Evolutionary conservation across 1,140 invertebrate genomes (phyloP).

Genomic region (Drosophila truncata): DNA sequence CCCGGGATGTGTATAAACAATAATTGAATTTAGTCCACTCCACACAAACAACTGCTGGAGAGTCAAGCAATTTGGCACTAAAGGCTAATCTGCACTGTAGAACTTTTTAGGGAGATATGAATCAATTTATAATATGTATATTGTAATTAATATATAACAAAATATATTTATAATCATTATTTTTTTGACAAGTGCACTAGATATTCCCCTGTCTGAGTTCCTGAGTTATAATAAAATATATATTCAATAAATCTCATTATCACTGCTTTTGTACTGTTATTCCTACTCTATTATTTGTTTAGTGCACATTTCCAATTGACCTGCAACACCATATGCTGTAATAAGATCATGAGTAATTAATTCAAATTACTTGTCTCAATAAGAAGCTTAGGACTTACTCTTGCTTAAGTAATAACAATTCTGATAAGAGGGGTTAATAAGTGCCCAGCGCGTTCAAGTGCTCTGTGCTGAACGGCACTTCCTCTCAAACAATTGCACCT

Average conservation of each 20-base stretch:
- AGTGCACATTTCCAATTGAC: background rate
- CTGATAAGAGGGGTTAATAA: slow-evolving; percentile 22
- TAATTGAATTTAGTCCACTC: slow-evolving; percentile 37
- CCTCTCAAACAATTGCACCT: slow-evolving; percentile 58
- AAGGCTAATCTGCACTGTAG: background rate
- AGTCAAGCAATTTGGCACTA: background rate
- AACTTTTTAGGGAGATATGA: background rate
- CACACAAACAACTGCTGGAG: slow-evolving; percentile 1
- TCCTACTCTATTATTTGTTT: background rate
- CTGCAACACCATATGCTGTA: slow-evolving; percentile 2
- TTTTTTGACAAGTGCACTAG: too few species aligned
- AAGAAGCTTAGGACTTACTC: slow-evolving; percentile 6
- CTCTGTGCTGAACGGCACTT: slow-evolving; percentile 20
- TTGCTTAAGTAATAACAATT: slow-evolving; percentile 23
- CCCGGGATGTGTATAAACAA: slow-evolving; percentile 12
- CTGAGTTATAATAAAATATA: too few species aligned
- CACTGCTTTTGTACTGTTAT: too few species aligned
- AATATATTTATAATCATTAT: background rate
- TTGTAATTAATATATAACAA: background rate
- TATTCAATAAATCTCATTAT: too few species aligned
- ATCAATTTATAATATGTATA: too few species aligned
- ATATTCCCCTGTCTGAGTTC: too few species aligned
- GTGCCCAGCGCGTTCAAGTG: slow-evolving; percentile 17
- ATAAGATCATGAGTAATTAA: slow-evolving; percentile 8
- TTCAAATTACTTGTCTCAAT: background rate